Evolutionary conservation across 2,888 invertebrate species (phyloP).

Genomic region (Apodemia duryi): DNA sequence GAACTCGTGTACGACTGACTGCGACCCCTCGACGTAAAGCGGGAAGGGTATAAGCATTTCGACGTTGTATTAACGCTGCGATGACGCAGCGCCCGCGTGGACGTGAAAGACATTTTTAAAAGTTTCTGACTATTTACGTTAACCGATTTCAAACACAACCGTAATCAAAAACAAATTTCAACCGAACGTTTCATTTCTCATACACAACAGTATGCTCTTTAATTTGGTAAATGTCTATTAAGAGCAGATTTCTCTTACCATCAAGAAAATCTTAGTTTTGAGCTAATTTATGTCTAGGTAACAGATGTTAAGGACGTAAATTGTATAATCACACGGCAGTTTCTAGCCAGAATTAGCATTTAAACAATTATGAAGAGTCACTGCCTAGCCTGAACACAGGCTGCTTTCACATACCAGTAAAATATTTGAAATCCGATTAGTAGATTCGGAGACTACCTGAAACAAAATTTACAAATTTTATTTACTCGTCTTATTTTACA

Average conservation of each 20-base stretch:
- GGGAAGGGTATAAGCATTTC: too few relatives aligned
- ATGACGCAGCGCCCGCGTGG: too few relatives aligned
- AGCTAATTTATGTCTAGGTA: too few relatives aligned
- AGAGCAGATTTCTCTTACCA: neutral
- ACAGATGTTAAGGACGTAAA: neutral
- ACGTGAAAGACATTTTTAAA: too few relatives aligned
- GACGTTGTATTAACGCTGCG: too few relatives aligned
- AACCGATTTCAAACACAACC: too few relatives aligned
- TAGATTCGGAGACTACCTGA: slow-evolving; percentile 26
- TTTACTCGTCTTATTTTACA: neutral
- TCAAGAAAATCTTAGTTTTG: neutral
- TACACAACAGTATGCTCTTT: too few relatives aligned
- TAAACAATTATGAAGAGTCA: neutral
- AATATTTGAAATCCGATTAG: neutral
- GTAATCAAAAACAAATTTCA: too few relatives aligned
- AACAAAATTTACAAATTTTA: slow-evolving; percentile 1
- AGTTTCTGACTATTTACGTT: too few relatives aligned
- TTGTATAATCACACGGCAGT: neutral
- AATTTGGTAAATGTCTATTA: neutral
- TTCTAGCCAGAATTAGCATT: neutral
- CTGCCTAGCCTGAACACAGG: neutral
- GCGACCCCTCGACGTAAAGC: too few relatives aligned
- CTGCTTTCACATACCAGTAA: neutral
- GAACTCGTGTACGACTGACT: too few relatives aligned
- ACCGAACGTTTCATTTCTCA: too few relatives aligned